Conservation (phyloP, 2,797 vertebrate species). For the Pipistrellus pygmaeus region DNA sequence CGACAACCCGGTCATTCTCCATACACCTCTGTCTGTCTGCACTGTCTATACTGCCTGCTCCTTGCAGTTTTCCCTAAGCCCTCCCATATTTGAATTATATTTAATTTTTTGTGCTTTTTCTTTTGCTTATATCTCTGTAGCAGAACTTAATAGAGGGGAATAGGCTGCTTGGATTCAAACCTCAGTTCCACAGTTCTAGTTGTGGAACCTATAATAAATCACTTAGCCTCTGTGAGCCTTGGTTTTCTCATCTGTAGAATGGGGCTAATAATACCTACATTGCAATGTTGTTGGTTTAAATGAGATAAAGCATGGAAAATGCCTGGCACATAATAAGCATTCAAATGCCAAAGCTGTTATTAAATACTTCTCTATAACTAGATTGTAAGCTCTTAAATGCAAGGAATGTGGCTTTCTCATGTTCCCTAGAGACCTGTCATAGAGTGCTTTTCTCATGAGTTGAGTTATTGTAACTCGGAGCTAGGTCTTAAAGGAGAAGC, state of each 20-base stretch:
- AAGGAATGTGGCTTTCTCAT: background rate
- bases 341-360: background rate
- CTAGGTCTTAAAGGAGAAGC: conserved; percentile 4
- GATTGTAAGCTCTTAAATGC: background rate
- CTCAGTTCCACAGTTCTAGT: background rate
- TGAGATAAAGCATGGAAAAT: background rate
- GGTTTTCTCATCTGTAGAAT: conserved; percentile 5
- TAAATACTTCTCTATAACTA: conserved; percentile 11
- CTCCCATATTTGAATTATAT: background rate
- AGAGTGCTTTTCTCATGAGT: background rate
- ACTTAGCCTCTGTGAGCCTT: background rate
- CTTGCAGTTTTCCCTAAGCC: background rate
- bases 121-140: background rate
- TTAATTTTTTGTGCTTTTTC: background rate
- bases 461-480: background rate
- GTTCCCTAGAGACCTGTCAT: background rate
- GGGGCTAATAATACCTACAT: background rate
- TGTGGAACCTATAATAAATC: background rate
- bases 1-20: background rate
- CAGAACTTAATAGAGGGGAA: background rate
- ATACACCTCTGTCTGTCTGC: background rate
- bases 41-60: background rate
- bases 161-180: background rate
- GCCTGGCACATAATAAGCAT: background rate
- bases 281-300: background rate